Conservation (phyloP, 2,113 vertebrate genomes). For the Apteryx owenii region DNA sequence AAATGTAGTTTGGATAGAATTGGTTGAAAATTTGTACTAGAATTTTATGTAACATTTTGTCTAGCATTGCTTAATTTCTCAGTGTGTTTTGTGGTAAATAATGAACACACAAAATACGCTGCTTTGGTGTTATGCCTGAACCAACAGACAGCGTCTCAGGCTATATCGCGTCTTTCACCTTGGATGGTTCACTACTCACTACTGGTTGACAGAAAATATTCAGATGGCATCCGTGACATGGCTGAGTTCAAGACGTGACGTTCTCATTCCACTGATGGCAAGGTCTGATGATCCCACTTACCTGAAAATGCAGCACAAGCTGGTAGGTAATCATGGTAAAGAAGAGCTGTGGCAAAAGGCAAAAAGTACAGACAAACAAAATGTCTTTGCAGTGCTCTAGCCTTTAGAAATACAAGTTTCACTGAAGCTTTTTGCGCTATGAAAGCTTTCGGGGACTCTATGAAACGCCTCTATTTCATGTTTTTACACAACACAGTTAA, state of each 20-base stretch:
- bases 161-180: neutral
- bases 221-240: fast-evolving
- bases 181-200: neutral
- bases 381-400: neutral
- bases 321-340: neutral
- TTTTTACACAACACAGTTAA: neutral
- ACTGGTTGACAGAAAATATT: neutral
- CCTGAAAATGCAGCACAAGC: neutral
- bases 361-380: neutral
- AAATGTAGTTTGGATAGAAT: neutral
- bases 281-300: neutral
- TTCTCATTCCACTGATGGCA: neutral
- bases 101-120: fast-evolving
- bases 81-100: neutral
- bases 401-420: neutral
- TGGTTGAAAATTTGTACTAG: neutral
- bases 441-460: neutral
- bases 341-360: neutral
- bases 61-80: neutral
- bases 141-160: fast-evolving
- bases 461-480: neutral
- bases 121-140: fast-evolving
- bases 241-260: neutral
- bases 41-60: neutral
- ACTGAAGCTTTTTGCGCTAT: neutral